Evolutionary conservation across 2,113 vertebrate genomes (phyloP).

Genomic region (Alexandromys fortis): DNA sequence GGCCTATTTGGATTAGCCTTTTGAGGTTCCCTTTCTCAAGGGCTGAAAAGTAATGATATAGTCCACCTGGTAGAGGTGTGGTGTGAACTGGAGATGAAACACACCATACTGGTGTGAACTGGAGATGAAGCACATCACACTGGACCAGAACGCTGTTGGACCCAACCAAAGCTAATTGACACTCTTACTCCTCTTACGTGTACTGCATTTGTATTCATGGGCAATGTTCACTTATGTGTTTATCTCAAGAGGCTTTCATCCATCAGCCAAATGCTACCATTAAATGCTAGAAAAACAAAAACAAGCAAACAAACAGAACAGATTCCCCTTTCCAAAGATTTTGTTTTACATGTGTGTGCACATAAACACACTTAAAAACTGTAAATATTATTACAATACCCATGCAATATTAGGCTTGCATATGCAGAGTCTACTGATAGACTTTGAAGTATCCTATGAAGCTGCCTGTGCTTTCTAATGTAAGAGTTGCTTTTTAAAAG

Average conservation of each 20-base stretch:
- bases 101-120: neutral
- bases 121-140: too few species aligned
- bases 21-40: constrained; percentile 43
- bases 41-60: neutral
- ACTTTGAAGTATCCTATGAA: constrained; percentile 19
- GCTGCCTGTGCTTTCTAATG: neutral
- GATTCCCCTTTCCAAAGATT: neutral
- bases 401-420: neutral
- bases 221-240: neutral
- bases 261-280: neutral
- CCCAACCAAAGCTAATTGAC: neutral
- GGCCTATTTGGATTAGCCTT: neutral
- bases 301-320: neutral
- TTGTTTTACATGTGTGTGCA: neutral
- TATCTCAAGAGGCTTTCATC: neutral
- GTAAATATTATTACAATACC: neutral
- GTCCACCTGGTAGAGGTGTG: neutral
- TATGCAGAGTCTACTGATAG: neutral
- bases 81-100: neutral
- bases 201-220: neutral
- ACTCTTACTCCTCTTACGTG: neutral
- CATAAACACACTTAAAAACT: neutral
- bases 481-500: neutral
- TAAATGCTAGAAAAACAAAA: constrained; percentile 11
- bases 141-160: neutral